Evolutionary conservation across 2,113 vertebrate species (phyloP), one percentile per base, ranked within the genome.

Genomic region (Hydrolagus affinis): DNA sequence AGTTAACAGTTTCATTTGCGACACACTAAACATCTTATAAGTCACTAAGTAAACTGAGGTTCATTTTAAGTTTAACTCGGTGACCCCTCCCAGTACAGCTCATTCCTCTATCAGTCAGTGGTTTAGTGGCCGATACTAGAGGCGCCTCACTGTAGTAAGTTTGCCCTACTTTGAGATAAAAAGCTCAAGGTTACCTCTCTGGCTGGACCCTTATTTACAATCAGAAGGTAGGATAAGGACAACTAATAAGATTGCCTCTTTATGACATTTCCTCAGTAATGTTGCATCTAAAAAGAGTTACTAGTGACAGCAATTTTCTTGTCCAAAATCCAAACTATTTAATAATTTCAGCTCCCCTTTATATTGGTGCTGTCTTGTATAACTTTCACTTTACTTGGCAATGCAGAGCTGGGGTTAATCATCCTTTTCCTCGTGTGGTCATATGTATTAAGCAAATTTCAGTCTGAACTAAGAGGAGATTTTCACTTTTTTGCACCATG

Each of bases 141-240:
- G 78, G 78, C 78, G 78, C 78, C 78, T 83, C 66, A 62, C 32
- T 83, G 78, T 25, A 83, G 28, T 32, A 25, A 66, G 78, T 25
- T 64, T 83, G 78, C 62, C 62, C 78, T 83, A 68, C 17, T 83
- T 68, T 83, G 78, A 66, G 78, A 83, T 83, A 83, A 83, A 68
- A 66, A 83, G 78, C 78, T 83, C 78, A 83, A 83, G 78, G 78
- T 83, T 83, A 83, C 78, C 78, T 83, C 78, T 28, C 78, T 83
- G 78, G 78, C 78, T 66, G 78, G 28, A 83, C 64, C 78, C 64
- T 83, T 83, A 62, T 83, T 83, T 83, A 83, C 78, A 83, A 66
- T 83, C 78, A 68, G 78, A 83, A 83, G 28, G 59, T 25, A 9
- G 78, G 78, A 83, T 83, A 66, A 83, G 66, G 62, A 60, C 59